These are phyloP conservation scores for Nasonia giraulti DNA, from an alignment of 1,140 invertebrate genomes.

Conservation along the genomic window DNA sequence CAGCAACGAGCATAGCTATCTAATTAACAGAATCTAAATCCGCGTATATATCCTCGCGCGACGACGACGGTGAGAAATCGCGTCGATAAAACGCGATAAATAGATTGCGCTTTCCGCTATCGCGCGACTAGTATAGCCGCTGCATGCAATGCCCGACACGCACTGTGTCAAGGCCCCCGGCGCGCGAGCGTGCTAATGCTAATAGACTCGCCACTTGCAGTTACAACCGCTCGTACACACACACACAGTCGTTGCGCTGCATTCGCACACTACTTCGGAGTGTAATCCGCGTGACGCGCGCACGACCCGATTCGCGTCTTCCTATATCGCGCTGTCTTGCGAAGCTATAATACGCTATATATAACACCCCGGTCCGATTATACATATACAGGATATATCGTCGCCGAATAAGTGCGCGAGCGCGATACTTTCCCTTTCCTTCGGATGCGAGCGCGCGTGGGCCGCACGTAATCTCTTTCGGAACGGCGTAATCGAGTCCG, in stretches of 20 bases:
- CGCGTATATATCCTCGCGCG: background rate
- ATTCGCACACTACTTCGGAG: background rate
- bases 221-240: constrained; percentile 34
- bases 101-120: constrained; percentile 73
- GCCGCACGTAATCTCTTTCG: background rate
- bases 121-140: constrained; percentile 47
- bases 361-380: too few species aligned
- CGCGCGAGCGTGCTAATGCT: constrained; percentile 63
- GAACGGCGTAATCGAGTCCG: background rate
- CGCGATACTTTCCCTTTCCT: too few species aligned
- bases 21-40: background rate
- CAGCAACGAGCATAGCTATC: background rate
- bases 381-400: too few species aligned
- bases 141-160: constrained; percentile 69
- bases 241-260: constrained; percentile 21
- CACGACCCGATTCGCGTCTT: too few species aligned
- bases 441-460: background rate
- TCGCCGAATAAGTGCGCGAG: too few species aligned
- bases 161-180: constrained; percentile 72
- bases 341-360: too few species aligned
- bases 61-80: constrained; percentile 59
- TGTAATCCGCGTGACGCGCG: too few species aligned
- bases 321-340: too few species aligned
- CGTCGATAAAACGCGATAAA: constrained; percentile 71
- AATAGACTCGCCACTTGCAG: constrained; percentile 64